Percentiles rank a stretch among this genome's conserved stretches.
phyloP scores from a whole-genome alignment of 2,797 vertebrate genomes.

The Anomalospiza imberbis region DNA sequence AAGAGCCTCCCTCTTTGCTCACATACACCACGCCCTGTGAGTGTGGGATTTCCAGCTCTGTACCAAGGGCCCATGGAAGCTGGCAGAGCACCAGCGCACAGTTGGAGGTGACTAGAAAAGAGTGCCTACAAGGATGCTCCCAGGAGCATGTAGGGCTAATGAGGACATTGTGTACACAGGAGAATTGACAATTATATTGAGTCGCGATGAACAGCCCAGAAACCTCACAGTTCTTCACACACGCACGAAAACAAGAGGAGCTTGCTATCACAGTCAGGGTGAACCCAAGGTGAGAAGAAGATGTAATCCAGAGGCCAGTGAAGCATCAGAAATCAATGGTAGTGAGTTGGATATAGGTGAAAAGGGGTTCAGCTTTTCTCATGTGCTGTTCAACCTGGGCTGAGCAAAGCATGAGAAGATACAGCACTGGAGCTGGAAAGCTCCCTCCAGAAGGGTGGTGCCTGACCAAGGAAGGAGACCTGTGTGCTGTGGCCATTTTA shows the following conservation, averaged over 20 bases:
- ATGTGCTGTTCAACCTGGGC: not conserved
- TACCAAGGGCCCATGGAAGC: not conserved
- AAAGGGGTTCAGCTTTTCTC: not conserved
- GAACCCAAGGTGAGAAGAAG: not conserved
- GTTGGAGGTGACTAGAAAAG: not conserved
- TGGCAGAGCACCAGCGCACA: not conserved
- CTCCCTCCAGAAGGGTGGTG: not conserved
- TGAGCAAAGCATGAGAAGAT: not conserved
- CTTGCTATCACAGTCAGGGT: not conserved
- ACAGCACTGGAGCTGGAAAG: not conserved
- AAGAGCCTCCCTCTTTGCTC: not conserved
- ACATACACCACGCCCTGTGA: rapidly evolving
- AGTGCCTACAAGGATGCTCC: not conserved
- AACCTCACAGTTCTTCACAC: not conserved
- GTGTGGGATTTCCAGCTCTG: not conserved
- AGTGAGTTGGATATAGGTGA: not conserved
- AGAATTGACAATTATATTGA: not conserved
- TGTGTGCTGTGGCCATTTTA: not conserved
- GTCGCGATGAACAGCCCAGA: not conserved
- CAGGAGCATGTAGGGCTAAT: not conserved
- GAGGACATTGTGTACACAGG: not conserved
- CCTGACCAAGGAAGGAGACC: not conserved
- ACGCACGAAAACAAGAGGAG: not conserved
- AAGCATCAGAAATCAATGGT: not conserved
- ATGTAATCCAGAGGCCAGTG: not conserved